Percentiles rank a stretch among this genome's conserved stretches.
phyloP scores from a whole-genome alignment of 2,113 vertebrate genomes.

The Cyanocitta stelleri region DNA sequence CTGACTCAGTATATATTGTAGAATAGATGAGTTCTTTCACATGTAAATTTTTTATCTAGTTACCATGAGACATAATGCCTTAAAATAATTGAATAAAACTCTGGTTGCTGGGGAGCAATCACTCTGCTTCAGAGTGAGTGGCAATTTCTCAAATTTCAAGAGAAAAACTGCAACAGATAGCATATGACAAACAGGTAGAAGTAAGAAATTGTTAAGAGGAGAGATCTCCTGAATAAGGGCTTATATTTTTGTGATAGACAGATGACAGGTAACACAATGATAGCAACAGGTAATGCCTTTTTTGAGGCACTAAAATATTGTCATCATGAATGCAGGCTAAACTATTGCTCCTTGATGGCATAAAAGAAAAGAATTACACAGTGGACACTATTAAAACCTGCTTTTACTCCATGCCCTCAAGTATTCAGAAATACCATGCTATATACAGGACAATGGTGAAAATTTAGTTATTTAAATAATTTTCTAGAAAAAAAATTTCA shows the following conservation, averaged over 20 bases:
- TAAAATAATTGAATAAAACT: not conserved
- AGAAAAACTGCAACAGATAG: not conserved
- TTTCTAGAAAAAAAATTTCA: not conserved
- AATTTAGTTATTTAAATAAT: not conserved
- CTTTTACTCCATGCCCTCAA: not conserved
- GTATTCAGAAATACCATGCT: not conserved
- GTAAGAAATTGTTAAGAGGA: not conserved
- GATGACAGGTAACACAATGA: not conserved
- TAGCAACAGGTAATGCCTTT: not conserved
- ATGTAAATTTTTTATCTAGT: not conserved
- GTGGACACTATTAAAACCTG: not conserved
- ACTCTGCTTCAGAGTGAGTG: not conserved
- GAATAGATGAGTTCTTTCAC: not conserved
- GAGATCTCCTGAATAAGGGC: not conserved
- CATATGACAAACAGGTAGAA: not conserved
- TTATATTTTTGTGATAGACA: not conserved
- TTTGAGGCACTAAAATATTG: not conserved
- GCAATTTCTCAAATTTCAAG: not conserved
- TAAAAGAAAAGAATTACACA: not conserved
- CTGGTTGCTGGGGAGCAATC: not conserved
- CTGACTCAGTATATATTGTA: not conserved
- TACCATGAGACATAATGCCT: not conserved
- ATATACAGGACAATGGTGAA: not conserved
- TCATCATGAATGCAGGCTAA: not conserved
- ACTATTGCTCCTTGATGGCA: not conserved